These are phyloP conservation scores for Scytalopus superciliaris DNA, from an alignment of 2,113 vertebrate genomes.

Conservation along the genomic window DNA sequence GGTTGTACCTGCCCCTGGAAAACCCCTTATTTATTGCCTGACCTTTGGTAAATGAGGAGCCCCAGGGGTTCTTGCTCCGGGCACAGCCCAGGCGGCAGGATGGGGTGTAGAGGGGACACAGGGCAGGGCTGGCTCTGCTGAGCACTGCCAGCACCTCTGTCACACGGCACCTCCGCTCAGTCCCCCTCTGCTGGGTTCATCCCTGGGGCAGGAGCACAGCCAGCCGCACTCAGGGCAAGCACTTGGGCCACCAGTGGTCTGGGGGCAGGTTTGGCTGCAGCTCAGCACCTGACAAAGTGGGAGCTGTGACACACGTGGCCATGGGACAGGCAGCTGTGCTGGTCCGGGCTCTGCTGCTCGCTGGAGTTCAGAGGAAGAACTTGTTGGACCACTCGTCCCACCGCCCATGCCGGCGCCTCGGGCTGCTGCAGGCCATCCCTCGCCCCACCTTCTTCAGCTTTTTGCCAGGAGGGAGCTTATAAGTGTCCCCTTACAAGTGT, in stretches of 20 bases:
- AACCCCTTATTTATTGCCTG: background rate
- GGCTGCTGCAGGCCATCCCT: background rate
- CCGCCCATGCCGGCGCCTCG: rapidly evolving
- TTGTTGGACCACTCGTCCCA: background rate
- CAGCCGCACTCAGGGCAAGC: rapidly evolving
- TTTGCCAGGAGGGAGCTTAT: background rate
- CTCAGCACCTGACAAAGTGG: background rate
- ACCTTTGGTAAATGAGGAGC: background rate
- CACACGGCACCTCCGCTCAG: rapidly evolving
- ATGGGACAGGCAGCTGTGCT: background rate
- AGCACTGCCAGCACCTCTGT: background rate
- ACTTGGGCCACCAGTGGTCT: background rate
- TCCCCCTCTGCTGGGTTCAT: no score
- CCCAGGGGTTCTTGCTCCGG: background rate
- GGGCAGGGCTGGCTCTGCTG: background rate
- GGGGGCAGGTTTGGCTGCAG: background rate
- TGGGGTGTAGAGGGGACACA: rapidly evolving
- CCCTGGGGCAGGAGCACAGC: rapidly evolving
- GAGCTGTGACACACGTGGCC: rapidly evolving
- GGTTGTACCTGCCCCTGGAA: background rate
- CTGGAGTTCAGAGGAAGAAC: conserved; percentile 1
- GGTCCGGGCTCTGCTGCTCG: background rate
- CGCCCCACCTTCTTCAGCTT: background rate
- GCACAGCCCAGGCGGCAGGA: background rate
- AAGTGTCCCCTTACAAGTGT: background rate